Conservation (phyloP, 2,888 invertebrate species). For the Caenorhabditis angaria region DNA sequence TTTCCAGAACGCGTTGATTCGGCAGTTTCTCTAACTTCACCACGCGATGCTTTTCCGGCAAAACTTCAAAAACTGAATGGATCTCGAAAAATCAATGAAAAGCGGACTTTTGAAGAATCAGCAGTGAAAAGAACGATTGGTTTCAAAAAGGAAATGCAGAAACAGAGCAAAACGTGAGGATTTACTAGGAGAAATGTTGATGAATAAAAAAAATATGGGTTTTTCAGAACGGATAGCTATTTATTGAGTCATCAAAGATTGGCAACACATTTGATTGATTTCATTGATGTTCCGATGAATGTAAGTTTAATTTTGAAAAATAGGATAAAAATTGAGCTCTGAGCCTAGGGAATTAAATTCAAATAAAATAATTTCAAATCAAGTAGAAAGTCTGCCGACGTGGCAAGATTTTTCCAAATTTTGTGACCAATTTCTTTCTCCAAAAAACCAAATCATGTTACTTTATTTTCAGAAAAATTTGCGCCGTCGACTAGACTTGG, state of each 20-base stretch:
- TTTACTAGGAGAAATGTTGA: background rate
- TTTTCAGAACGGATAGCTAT: slow-evolving; percentile 29
- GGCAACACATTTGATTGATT: slow-evolving; percentile 32
- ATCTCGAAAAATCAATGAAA: slow-evolving; percentile 12
- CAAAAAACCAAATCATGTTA: background rate
- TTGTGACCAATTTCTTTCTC: too few species aligned
- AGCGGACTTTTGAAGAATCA: slow-evolving; percentile 19
- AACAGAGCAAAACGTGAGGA: slow-evolving; percentile 27
- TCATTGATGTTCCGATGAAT: slow-evolving; percentile 31
- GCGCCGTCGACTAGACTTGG: slow-evolving; percentile 24
- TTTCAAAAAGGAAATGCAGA: slow-evolving; percentile 27
- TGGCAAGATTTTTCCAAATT: too few species aligned
- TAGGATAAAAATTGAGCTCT: background rate
- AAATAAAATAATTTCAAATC: too few species aligned
- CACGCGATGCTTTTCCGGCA: slow-evolving; percentile 19
- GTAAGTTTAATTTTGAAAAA: slow-evolving; percentile 4
- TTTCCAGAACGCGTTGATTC: slow-evolving; percentile 15
- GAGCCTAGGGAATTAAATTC: too few species aligned
- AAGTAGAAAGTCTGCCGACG: too few species aligned
- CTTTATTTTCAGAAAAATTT: slow-evolving; percentile 22
- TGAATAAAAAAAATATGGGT: background rate
- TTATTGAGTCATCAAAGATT: slow-evolving; percentile 34
- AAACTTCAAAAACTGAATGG: slow-evolving; percentile 25
- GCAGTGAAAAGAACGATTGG: slow-evolving; percentile 17
- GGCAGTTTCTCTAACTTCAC: slow-evolving; percentile 29